Base-by-base conservation (phyloP, 2,113 vertebrate genomes). In the Nerophis ophidion region DNA sequence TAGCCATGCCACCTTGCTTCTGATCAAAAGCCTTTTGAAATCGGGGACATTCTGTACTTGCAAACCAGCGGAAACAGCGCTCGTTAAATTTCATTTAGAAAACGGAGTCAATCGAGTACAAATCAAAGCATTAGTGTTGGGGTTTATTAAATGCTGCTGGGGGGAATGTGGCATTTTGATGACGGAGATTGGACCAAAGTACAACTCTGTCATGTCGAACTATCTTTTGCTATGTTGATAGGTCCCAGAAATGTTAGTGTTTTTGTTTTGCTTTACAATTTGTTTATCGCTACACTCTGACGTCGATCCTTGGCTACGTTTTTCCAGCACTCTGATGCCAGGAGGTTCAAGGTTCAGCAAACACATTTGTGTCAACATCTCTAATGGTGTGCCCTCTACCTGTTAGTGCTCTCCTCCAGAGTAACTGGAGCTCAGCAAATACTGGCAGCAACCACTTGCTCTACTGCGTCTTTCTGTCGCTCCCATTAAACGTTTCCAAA, bases 331-430 rank as follows among this genome's bases (percentile, higher is more conserved):
- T 49, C 56, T 36, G 17, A 63, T 48, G 44, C 45, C 57, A 65
- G 34, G 68, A 63, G 0, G 4, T 64, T 66, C 59, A 77, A 68
- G 74, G 76, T 77, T 68, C 60, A 80, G 68, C 59, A 71, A 67
- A 74, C 65, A 75, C 51, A 79, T 72, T 66, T 35, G 44, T 59
- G 52, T 65, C 36, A 56, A 16, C 9, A 8, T 56, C 73, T 50
- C 64, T 57, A 66, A 65, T 64, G 61, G 40, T 44, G 40, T 62
- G 34, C 40, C 45, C 48, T 60, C 58, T 50, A 38, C 19, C 62
- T n/a, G 12, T 63, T 58, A 40, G 65, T 70, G 42, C 45, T 65
- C 56, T 34, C 38, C 45, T 53, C 49, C 26, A 40, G 45, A 65
- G 50, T 10, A 57, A 57, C 56, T 48, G 52, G 40, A 75, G 54